Evolutionary conservation across 2,888 invertebrate genomes (phyloP), one percentile per base, ranked within the genome.

Genomic region (Philereme vetulata): DNA sequence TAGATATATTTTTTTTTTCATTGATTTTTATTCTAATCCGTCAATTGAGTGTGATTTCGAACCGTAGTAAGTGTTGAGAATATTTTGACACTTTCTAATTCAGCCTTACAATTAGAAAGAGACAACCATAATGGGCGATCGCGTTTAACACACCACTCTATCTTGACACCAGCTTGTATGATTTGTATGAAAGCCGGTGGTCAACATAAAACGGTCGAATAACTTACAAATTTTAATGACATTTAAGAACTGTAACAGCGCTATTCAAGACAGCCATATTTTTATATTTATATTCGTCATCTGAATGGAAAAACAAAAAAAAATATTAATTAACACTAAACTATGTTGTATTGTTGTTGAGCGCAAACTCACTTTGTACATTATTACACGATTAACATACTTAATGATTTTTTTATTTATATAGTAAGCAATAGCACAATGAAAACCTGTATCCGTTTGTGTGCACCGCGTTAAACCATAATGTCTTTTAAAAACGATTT

Each of bases 31-130:
- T 62, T 56, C 60, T 67, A 68, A 74, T 73, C 78, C 74, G 66
- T 67, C 76, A 68, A 53, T 66, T 62, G 66, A 63, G 62, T 65
- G 61, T 57, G 56, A 32, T 46, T 64, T 48, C 53, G 56, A 67
- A 58, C 62, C 61, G 57, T 63, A 59, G 57, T 63, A 59, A 51
- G 62, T 47, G 58, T 61, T 65, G 63, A 63, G 59, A 60, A 67
- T 66, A 65, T 65, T 81, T 84, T 84, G 86, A 85, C 86, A 86
- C 86, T 91, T 90, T 89, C 91, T 89, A 90, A 91, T 84, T 85
- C 91, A 91, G 92, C 92, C 92, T 91, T 90, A 82, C 76, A 84
- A 90, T 91, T 89, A 91, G 91, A 91, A 91, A 91, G 88, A 82
- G 84, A 80, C 83, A 84, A 82, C 69, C 67, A 77, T 71, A 62